Base-by-base conservation (phyloP, 1,140 invertebrate species). In the Nautilus pompilius region DNA sequence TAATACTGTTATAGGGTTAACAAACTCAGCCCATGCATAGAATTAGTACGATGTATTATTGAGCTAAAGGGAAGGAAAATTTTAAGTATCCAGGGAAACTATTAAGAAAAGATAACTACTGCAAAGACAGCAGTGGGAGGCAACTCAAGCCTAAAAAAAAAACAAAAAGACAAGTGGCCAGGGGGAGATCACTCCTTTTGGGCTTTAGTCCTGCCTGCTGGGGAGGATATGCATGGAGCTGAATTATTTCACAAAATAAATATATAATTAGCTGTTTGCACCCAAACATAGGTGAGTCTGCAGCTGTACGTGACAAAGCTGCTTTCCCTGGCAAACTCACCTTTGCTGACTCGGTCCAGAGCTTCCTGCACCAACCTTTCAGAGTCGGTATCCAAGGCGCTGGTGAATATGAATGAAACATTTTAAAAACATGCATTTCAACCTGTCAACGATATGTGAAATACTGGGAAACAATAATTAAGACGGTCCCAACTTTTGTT, bases 301-400 rank as follows among this genome's bases (percentile, higher is more conserved):
- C 49, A 22, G 22, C 10, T 51, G 49, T 8, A n/a, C 6, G 17
- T 17, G 49, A 8, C 10, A 22, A 51, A 6, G 22, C 8, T 13
- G 22, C 17, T 8, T 8, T 8, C 8, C 49, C 36, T 41, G 8
- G n/a, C 36, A 41, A 17, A 24, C 46, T 53, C 66, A 83, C 81
- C 81, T 71, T 87, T 86, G 0, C 88, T 73, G 28, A 81, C 78
- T 58, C 66, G 70, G 64, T 83, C 80, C 30, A 83, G 62, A 6
- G 82, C 80, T 61, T 82, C 78, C 63, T 83, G 82, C 20, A 83
- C 80, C 51, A 93, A 84, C 77, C 89, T 88, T 82, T 96, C 93
- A 62, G 92, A 93, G 71, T 93, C 91, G 8, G 92, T 89, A 85
- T 96, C 93, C 58, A 96, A 80, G 0, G 93, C 93, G 85, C 92